Evolutionary conservation across 2,888 invertebrate species (phyloP).

Genomic region (Netelia melanura): DNA sequence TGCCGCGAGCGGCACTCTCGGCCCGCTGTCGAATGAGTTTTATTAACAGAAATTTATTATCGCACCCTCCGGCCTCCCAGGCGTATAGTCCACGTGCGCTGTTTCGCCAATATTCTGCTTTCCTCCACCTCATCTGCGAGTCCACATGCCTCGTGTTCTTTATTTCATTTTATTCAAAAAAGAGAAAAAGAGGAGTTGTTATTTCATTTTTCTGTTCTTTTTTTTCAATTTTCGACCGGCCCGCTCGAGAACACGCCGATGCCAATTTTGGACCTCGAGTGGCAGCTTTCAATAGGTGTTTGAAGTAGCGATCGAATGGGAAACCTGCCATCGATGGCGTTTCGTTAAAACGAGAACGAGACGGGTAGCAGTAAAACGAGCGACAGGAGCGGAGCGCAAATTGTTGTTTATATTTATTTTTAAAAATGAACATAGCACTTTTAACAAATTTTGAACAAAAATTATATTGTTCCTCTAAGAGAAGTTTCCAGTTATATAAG

Average conservation of each 20-base stretch:
- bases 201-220: background rate
- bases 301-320: background rate
- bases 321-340: background rate
- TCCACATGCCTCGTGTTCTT: background rate
- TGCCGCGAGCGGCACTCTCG: slow-evolving; percentile 39
- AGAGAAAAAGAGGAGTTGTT: background rate
- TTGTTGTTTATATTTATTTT: background rate
- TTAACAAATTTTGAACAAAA: too few relatives aligned
- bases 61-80: slow-evolving; percentile 19
- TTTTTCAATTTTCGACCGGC: slow-evolving; percentile 18
- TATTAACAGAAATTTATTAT: slow-evolving; percentile 68
- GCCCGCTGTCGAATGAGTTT: slow-evolving; percentile 62
- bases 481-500: too few relatives aligned
- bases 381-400: slow-evolving; percentile 10
- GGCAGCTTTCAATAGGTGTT: slow-evolving; percentile 21
- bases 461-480: too few relatives aligned
- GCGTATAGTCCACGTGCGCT: slow-evolving; percentile 2
- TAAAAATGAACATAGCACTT: too few relatives aligned
- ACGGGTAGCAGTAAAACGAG: background rate
- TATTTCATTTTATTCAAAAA: slow-evolving; percentile 17
- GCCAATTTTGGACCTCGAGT: slow-evolving; percentile 39
- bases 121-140: slow-evolving; percentile 12
- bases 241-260: slow-evolving; percentile 26
- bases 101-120: slow-evolving; percentile 37
- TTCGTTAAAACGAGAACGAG: background rate